A percentile compares a stretch with the other conserved stretches of the same genome.
Conservation (phyloP, 2,113 vertebrate genomes). For the Oophaga pumilio region DNA sequence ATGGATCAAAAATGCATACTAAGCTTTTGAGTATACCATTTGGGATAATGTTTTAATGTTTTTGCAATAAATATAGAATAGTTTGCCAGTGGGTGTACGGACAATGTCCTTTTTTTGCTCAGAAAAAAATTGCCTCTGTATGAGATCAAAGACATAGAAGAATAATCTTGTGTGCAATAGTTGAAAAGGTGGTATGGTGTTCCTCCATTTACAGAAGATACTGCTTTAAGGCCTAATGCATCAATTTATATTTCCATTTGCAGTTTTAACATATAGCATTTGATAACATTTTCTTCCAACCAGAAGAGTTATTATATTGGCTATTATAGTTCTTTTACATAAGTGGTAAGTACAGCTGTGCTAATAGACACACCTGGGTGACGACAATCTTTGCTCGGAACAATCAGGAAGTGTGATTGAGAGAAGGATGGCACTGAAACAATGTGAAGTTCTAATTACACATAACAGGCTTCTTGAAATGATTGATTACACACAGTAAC, state of each 20-base stretch:
- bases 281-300: neutral
- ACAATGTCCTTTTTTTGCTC: no score
- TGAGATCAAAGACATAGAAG: no score
- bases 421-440: conserved; percentile 54
- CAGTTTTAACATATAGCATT: neutral
- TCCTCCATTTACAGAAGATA: no score
- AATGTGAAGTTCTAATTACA: conserved; percentile 62
- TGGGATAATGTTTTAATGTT: no score
- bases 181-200: no score
- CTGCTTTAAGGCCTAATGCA: no score
- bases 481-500: conserved; percentile 59
- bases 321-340: conserved; percentile 21
- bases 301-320: neutral
- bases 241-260: neutral
- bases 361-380: conserved; percentile 57
- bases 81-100: no score
- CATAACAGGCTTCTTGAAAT: conserved; percentile 56
- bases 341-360: conserved; percentile 58
- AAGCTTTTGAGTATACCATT: no score
- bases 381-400: conserved; percentile 50
- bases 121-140: no score
- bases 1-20: no score
- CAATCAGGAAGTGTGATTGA: conserved; percentile 54
- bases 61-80: no score
- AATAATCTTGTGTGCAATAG: no score